phyloP scores from a whole-genome alignment of 37 sponge, comb jelly and placozoan species.

The Beroe forskalii region DNA sequence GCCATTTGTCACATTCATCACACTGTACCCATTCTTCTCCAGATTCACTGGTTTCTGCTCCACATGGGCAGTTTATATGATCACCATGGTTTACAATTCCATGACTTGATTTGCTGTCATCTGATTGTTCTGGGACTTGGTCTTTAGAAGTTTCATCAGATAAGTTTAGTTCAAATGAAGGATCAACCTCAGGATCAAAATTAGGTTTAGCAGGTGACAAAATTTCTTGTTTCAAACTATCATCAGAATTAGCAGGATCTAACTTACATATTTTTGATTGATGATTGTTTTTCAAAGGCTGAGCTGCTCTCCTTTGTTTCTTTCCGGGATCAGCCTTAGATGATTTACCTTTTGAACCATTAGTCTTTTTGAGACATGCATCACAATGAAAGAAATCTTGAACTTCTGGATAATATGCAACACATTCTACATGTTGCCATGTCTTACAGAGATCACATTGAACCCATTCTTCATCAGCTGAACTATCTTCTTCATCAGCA shows the following conservation, averaged over 20 bases:
- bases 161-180: neutral
- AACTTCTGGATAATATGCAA: slow-evolving; percentile 15
- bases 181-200: neutral
- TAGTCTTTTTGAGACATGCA: neutral
- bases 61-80: slow-evolving; percentile 47
- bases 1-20: slow-evolving; percentile 52
- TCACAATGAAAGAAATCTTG: slow-evolving; percentile 33
- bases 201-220: neutral
- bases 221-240: neutral
- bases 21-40: slow-evolving; percentile 56
- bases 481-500: slow-evolving; percentile 37
- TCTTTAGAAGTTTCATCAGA: neutral
- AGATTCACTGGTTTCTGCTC: neutral
- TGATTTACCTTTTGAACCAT: neutral
- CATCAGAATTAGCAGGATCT: neutral
- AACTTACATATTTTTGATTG: neutral
- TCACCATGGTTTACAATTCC: neutral
- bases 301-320: neutral
- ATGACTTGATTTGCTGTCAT: slow-evolving; percentile 22
- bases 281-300: neutral
- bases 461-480: slow-evolving; percentile 58
- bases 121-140: neutral
- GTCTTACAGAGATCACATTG: slow-evolving; percentile 23
- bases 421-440: slow-evolving; percentile 56
- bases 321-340: neutral